Conservation (phyloP, 2,797 vertebrate species). For the Sebastes aleutianus region DNA sequence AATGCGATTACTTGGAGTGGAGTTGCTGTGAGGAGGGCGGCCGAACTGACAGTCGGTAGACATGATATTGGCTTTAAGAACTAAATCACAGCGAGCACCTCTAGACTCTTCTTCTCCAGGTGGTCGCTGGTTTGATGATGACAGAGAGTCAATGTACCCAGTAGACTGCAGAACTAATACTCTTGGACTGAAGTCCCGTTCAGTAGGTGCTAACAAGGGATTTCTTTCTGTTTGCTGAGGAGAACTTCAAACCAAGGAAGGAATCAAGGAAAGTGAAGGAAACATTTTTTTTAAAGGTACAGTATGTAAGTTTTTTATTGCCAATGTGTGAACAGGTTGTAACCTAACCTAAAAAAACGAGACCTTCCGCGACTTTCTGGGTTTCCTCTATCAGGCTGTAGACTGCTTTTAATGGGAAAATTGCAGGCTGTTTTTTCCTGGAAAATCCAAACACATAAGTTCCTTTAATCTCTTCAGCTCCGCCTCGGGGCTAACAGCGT, state of each 20-base stretch:
- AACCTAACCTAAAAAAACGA: too few species aligned
- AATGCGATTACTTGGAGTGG: constrained; percentile 58
- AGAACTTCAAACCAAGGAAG: neutral
- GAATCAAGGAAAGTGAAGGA: neutral
- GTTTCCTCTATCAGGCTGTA: neutral
- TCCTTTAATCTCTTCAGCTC: neutral
- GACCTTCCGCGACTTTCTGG: neutral
- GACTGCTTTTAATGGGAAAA: neutral
- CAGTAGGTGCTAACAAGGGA: neutral
- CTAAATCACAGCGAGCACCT: constrained; percentile 6
- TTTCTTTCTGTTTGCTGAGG: neutral
- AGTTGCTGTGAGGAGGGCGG: constrained; percentile 39
- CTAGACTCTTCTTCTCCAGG: neutral
- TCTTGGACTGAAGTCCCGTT: neutral
- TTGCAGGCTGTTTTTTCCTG: neutral
- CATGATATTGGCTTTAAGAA: constrained; percentile 13
- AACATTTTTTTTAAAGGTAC: too few species aligned
- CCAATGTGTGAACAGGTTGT: neutral
- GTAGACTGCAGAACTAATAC: neutral
- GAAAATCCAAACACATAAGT: neutral
- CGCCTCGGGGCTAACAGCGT: neutral
- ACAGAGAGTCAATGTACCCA: neutral
- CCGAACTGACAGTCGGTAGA: neutral
- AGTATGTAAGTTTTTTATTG: fast-evolving
- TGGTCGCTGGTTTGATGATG: neutral